phyloP scores from a whole-genome alignment of 2,888 invertebrate species.

The Ophion slaviceki region DNA sequence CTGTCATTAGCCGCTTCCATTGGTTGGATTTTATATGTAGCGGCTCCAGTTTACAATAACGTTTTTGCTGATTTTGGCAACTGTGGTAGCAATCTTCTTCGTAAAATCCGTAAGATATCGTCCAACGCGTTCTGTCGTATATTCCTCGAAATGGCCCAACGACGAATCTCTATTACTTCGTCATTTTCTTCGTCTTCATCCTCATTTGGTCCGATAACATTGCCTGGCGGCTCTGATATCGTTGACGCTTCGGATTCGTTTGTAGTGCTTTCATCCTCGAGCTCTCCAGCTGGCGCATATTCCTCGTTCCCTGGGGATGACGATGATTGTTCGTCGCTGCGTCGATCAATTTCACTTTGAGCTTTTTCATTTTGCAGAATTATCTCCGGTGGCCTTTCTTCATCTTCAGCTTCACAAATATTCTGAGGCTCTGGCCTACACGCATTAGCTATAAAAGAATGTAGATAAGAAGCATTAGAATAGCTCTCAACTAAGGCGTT shows the following conservation, averaged over 20 bases:
- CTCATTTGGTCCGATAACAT: neutral
- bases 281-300: slow-evolving; percentile 15
- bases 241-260: slow-evolving; percentile 12
- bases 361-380: slow-evolving; percentile 1
- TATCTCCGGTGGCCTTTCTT: neutral
- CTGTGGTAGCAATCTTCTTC: slow-evolving; percentile 28
- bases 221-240: slow-evolving; percentile 1
- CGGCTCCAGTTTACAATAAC: slow-evolving; percentile 17
- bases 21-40: slow-evolving; percentile 22
- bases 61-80: slow-evolving; percentile 48
- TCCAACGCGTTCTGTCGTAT: slow-evolving; percentile 6
- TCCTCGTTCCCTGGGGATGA: neutral
- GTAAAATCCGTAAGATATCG: slow-evolving; percentile 27
- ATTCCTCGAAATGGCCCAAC: slow-evolving; percentile 26
- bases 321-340: neutral
- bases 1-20: slow-evolving; percentile 42
- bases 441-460: slow-evolving; percentile 11
- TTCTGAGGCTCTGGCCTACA: neutral
- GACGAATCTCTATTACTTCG: slow-evolving; percentile 12
- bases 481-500: neutral
- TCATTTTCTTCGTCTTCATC: slow-evolving; percentile 9
- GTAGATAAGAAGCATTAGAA: slow-evolving; percentile 18
- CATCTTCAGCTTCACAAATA: slow-evolving; percentile 11
- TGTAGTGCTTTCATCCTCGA: neutral
- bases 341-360: slow-evolving; percentile 10